Conservation (phyloP, 2,888 invertebrate species). For the Clivina fossor region DNA sequence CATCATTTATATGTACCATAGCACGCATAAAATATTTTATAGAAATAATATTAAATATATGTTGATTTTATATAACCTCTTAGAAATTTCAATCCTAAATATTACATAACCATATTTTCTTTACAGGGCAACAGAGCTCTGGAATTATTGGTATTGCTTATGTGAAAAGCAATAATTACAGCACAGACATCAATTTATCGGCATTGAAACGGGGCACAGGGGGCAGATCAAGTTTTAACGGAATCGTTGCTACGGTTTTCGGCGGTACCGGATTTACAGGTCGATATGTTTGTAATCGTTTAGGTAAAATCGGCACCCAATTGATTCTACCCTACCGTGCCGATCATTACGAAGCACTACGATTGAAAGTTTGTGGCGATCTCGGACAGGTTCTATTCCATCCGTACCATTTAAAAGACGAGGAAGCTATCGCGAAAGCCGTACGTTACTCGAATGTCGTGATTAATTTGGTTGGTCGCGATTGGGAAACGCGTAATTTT, state of each 20-base stretch:
- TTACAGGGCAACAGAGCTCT: slow-evolving; percentile 45
- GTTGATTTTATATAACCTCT: no score
- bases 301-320: slow-evolving; percentile 87
- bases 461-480: slow-evolving; percentile 89
- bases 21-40: not conserved
- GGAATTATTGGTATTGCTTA: slow-evolving; percentile 48
- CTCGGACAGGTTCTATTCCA: slow-evolving; percentile 93
- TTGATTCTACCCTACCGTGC: slow-evolving; percentile 90
- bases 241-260: slow-evolving; percentile 97
- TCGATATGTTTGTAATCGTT: slow-evolving; percentile 79
- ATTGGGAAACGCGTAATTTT: slow-evolving; percentile 91
- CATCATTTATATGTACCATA: slow-evolving; percentile 3
- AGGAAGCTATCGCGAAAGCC: slow-evolving; percentile 79
- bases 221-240: slow-evolving; percentile 95
- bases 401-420: slow-evolving; percentile 81
- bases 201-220: slow-evolving; percentile 81
- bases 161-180: slow-evolving; percentile 54
- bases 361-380: slow-evolving; percentile 86
- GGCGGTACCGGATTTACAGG: slow-evolving; percentile 91
- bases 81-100: no score
- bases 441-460: slow-evolving; percentile 97
- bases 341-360: slow-evolving; percentile 76
- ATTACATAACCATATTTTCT: slow-evolving; percentile 42
- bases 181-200: slow-evolving; percentile 64
- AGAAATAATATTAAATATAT: slow-evolving; percentile 1